These are phyloP conservation scores for Nannospalax galili DNA, from an alignment of 2,113 vertebrate genomes.

Conservation along the genomic window DNA sequence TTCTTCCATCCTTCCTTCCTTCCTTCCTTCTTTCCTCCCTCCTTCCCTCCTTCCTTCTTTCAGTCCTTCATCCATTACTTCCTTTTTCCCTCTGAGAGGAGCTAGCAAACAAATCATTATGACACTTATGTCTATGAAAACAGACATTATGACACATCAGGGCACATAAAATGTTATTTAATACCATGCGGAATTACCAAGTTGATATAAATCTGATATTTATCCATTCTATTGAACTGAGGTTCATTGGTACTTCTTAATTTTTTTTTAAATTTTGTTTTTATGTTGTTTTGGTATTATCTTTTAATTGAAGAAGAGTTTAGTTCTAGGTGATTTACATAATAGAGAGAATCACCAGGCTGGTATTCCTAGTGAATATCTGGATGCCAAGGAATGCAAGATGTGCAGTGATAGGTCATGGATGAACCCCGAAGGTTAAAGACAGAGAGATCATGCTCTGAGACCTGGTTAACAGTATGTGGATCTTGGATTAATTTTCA, in stretches of 20 bases:
- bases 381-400: not conserved
- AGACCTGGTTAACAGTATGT: not conserved
- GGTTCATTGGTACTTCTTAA: not conserved
- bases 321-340: not conserved
- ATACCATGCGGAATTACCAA: not conserved
- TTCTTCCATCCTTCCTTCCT: not conserved
- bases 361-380: not conserved
- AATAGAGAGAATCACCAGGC: not conserved
- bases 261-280: not conserved
- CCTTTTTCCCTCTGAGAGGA: no score
- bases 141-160: not conserved
- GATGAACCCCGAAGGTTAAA: not conserved
- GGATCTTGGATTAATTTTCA: not conserved
- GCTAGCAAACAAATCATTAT: not conserved
- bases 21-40: not conserved
- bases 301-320: not conserved
- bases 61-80: no score
- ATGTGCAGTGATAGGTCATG: accelerated
- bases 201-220: not conserved
- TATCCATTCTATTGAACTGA: not conserved
- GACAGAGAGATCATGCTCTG: not conserved
- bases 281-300: not conserved
- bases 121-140: no score
- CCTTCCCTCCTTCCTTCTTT: no score
- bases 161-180: not conserved